Evolutionary conservation across 2,113 vertebrate genomes (phyloP), one percentile per base, ranked within the genome.

Genomic region (Dendropsophus ebraccatus): DNA sequence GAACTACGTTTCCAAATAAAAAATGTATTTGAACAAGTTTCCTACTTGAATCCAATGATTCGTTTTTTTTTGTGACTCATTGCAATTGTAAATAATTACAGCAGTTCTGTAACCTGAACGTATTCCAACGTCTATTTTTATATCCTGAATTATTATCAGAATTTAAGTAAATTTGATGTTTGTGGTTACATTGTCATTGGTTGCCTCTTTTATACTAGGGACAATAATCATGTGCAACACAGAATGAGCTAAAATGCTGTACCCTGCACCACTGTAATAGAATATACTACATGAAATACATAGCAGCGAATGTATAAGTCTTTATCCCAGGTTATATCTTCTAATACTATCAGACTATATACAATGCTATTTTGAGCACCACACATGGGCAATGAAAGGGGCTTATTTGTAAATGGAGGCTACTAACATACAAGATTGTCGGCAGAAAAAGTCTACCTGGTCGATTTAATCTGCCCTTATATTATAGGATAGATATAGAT

Each of bases 261-360:
- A 19, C 30, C 32, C 11, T 12, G 52, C 76, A 56, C 19, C 52
- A 58, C 1, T 14, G 21, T 35, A 56, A 30, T 79, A 21, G 35
- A 37, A 35, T 56, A 56, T 54, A 54, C 50, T 28, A 77, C 75
- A 23, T 77, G 37, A 50, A 58, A 41, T 32, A 32, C 50, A 58
- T 17, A 58, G 41, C 72, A 49, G 76, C 58, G 56, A 58, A 56
- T 56, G 58, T 35, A 77, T 77, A 49, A 54, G 75, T 54, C n/a
- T n/a, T n/a, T n/a, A n/a, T 77, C 74, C 47, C 28, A 76, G 49
- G 49, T 35, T 50, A 19, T 78, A 78, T 54, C 75, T 50, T 19
- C 17, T 30, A 54, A 14, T 78, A 78, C 50, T 56, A 78, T 50
- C 30, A 58, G 30, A n/a, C 52, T 79, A 56, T 79, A 23, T 79